Conservation (phyloP, 2,113 vertebrate species). For the Pygoscelis antarcticus region DNA sequence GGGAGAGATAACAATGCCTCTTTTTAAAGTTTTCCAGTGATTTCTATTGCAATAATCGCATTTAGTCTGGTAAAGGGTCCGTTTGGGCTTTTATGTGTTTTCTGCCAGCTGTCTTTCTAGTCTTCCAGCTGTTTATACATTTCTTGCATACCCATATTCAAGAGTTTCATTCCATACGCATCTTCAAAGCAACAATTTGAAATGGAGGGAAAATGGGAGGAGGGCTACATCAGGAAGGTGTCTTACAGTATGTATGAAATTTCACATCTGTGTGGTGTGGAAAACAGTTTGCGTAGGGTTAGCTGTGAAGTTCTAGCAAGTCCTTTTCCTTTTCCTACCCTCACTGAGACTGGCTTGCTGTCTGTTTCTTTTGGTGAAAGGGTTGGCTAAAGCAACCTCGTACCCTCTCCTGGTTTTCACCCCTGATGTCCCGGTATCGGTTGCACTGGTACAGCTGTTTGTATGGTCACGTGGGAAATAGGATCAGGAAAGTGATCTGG, state of each 20-base stretch:
- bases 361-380: neutral
- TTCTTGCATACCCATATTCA: neutral
- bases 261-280: neutral
- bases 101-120: neutral
- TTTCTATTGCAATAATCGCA: neutral
- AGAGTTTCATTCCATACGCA: neutral
- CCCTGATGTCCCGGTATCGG: rapidly evolving
- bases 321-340: neutral
- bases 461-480: neutral
- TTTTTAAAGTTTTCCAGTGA: neutral
- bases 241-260: neutral
- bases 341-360: neutral
- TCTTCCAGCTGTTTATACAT: neutral
- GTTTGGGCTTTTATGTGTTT: neutral
- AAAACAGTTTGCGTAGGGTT: neutral
- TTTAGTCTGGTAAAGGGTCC: neutral
- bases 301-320: neutral
- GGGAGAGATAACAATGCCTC: neutral
- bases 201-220: neutral
- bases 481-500: neutral
- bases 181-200: neutral
- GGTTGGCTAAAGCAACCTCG: neutral
- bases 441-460: neutral
- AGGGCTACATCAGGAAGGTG: neutral
- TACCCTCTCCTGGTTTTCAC: neutral